phyloP scores from a whole-genome alignment of 2,113 vertebrate species.

The Ceratotherium simum region DNA sequence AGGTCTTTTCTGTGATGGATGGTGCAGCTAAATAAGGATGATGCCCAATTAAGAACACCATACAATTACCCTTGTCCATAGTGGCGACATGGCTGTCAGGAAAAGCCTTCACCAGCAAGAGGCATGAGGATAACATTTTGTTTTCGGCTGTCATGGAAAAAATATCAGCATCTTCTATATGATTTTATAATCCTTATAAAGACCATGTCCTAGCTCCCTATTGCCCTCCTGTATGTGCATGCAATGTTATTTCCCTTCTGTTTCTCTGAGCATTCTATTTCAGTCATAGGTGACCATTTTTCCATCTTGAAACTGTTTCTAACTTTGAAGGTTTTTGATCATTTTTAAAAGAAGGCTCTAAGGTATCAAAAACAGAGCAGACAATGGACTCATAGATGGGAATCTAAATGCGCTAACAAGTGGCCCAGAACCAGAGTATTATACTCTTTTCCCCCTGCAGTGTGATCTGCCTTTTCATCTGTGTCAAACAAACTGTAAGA shows the following conservation, averaged over 20 bases:
- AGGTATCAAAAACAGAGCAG: not conserved
- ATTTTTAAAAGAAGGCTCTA: not conserved
- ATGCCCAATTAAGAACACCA: conserved; percentile 53
- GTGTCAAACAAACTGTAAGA: not conserved
- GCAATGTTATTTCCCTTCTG: not conserved
- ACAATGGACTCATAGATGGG: not conserved
- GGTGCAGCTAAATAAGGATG: conserved; percentile 53
- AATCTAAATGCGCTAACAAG: not conserved
- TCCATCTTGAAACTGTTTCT: not conserved
- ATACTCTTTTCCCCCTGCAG: fast-evolving
- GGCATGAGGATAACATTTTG: not conserved
- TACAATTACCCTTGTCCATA: not conserved
- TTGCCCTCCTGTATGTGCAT: not conserved
- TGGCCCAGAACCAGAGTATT: fast-evolving
- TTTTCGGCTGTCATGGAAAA: not conserved
- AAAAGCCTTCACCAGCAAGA: not conserved
- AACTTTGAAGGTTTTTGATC: not conserved
- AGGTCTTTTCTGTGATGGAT: conserved; percentile 21
- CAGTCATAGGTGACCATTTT: not conserved
- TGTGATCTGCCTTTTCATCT: not conserved
- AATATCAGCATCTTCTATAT: not conserved
- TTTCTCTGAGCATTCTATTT: not conserved
- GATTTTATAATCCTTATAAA: not conserved
- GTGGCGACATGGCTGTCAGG: not conserved
- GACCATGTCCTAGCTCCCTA: fast-evolving